Evolutionary conservation across 2,888 invertebrate genomes (phyloP).

Genomic region (Drosophila stalkeri): DNA sequence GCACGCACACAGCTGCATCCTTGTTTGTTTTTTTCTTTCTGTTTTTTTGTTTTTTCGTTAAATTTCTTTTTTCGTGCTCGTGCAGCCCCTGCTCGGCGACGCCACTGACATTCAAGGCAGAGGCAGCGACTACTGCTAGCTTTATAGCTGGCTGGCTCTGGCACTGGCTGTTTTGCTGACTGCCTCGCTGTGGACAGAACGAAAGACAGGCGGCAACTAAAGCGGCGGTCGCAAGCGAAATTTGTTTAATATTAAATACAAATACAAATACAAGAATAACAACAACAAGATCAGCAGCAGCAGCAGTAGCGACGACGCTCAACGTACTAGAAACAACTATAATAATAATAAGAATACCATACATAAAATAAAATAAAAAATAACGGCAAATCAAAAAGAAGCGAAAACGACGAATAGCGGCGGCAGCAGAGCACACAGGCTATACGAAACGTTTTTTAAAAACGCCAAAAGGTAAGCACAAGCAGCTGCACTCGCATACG

Average conservation of each 20-base stretch:
- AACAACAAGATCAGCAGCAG: slow-evolving; percentile 5
- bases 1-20: slow-evolving; percentile 41
- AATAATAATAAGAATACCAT: slow-evolving; percentile 50
- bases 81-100: slow-evolving; percentile 43
- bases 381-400: slow-evolving; percentile 13
- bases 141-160: slow-evolving; percentile 61
- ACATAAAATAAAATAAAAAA: slow-evolving; percentile 40
- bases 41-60: slow-evolving; percentile 18
- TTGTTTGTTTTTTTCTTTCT: slow-evolving; percentile 18
- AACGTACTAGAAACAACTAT: slow-evolving; percentile 35
- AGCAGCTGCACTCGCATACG: slow-evolving; percentile 48
- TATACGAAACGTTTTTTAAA: slow-evolving; percentile 40
- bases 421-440: slow-evolving; percentile 14
- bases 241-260: slow-evolving; percentile 62
- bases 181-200: slow-evolving; percentile 75
- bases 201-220: slow-evolving; percentile 77
- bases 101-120: slow-evolving; percentile 47
- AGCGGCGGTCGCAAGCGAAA: slow-evolving; percentile 62
- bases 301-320: slow-evolving; percentile 27
- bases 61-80: slow-evolving; percentile 19
- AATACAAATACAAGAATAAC: slow-evolving; percentile 28
- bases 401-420: slow-evolving; percentile 13
- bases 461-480: slow-evolving; percentile 53
- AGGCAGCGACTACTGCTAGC: slow-evolving; percentile 60
- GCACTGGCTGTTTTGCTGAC: slow-evolving; percentile 70